phyloP scores from a whole-genome alignment of 2,888 invertebrate species.

The Hydrotaea diabolus region DNA sequence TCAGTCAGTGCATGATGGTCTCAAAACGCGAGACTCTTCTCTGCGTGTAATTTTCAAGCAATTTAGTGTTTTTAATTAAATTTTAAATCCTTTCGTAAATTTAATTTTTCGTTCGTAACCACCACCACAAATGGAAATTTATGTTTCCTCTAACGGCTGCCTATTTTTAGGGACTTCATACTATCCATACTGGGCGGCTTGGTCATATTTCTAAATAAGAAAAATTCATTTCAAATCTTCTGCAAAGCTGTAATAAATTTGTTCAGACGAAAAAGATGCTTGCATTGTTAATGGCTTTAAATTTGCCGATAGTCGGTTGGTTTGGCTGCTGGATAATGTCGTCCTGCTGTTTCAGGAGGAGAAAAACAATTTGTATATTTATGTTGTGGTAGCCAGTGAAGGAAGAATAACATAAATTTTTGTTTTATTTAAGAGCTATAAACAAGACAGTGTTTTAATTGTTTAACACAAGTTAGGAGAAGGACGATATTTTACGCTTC shows the following conservation, averaged over 20 bases:
- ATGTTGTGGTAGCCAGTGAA: not conserved
- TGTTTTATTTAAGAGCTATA: not conserved
- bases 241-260: slow-evolving; percentile 31
- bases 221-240: slow-evolving; percentile 26
- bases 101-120: not conserved
- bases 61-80: slow-evolving; percentile 32
- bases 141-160: not conserved
- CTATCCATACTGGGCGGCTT: not conserved
- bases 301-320: not conserved
- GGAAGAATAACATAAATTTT: not conserved
- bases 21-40: too few relatives aligned
- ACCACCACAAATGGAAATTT: slow-evolving; percentile 10
- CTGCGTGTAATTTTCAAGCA: not conserved
- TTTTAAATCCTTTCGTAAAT: slow-evolving; percentile 24
- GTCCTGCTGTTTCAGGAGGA: not conserved
- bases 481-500: too few relatives aligned
- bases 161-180: not conserved
- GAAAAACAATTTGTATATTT: not conserved
- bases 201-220: not conserved
- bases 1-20: not conserved
- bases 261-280: slow-evolving; percentile 1
- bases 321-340: not conserved
- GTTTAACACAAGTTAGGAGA: not conserved
- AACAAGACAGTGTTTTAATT: not conserved
- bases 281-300: slow-evolving; percentile 17